Percentiles rank a stretch among this genome's conserved stretches.
Evolutionary conservation across 2,888 invertebrate genomes (phyloP).

Genomic region (Eudemis profundana): DNA sequence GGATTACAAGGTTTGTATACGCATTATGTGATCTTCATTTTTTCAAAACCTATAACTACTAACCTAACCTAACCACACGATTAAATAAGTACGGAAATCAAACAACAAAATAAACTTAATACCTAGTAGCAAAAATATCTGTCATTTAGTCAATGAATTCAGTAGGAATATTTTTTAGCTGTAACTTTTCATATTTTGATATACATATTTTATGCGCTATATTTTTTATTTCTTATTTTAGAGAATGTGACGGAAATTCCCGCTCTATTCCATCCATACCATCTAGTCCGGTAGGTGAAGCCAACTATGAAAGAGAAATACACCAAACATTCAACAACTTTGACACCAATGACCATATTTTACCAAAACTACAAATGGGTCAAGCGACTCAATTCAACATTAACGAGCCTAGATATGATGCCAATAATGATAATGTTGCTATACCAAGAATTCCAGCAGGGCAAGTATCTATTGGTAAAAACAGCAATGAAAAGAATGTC

Average conservation of each 20-base stretch:
- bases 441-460: not conserved
- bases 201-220: not conserved
- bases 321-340: not conserved
- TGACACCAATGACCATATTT: not conserved
- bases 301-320: not conserved
- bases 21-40: too few relatives aligned
- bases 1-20: not conserved
- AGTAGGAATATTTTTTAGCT: too few relatives aligned
- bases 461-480: not conserved
- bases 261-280: slow-evolving; percentile 6
- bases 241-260: not conserved
- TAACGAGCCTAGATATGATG: too few relatives aligned
- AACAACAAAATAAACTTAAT: too few relatives aligned
- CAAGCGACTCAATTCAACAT: too few relatives aligned
- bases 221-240: not conserved
- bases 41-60: too few relatives aligned
- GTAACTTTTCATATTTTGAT: too few relatives aligned
- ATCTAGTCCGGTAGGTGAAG: not conserved
- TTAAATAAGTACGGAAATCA: too few relatives aligned
- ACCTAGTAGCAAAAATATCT: too few relatives aligned
- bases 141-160: too few relatives aligned
- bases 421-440: too few relatives aligned
- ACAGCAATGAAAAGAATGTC: not conserved
- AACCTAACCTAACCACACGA: too few relatives aligned
- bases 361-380: not conserved